phyloP scores from a whole-genome alignment of 2,888 invertebrate species.

The Latrodectus hesperus region DNA sequence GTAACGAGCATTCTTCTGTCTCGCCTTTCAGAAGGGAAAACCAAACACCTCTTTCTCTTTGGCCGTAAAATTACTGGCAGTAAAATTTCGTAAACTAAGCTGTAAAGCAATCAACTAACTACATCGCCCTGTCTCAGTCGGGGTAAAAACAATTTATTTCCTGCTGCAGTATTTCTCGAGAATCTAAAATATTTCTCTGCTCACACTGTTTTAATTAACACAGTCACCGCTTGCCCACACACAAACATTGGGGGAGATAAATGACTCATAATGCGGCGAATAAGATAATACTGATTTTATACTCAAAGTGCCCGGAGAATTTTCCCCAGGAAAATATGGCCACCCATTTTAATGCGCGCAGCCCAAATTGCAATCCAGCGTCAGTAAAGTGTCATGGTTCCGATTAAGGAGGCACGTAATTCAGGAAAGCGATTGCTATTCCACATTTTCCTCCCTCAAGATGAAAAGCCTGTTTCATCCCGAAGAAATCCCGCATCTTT shows the following conservation, averaged over 20 bases:
- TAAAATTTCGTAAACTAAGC: background rate
- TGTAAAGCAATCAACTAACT: conserved; percentile 5
- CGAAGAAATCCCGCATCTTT: no score
- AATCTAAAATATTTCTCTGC: conserved; percentile 27
- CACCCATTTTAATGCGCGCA: background rate
- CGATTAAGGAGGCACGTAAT: conserved; percentile 1
- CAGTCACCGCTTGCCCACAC: background rate
- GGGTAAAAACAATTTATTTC: conserved; percentile 38
- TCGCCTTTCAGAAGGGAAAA: no score
- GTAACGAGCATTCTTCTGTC: no score
- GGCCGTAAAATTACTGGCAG: background rate
- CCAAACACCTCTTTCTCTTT: background rate
- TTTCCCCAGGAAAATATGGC: background rate
- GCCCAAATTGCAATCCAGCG: background rate
- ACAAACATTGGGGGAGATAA: conserved; percentile 19
- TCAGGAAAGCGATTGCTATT: background rate
- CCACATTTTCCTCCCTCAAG: background rate
- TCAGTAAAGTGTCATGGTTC: background rate
- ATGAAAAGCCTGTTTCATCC: background rate
- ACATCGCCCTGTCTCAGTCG: background rate
- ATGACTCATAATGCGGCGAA: conserved; percentile 39
- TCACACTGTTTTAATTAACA: conserved; percentile 35
- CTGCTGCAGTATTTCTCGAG: background rate
- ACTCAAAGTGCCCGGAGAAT: background rate
- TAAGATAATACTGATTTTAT: conserved; percentile 42